Evolutionary conservation across 2,113 vertebrate species (phyloP).

Genomic region (Callocephalon fimbriatum): DNA sequence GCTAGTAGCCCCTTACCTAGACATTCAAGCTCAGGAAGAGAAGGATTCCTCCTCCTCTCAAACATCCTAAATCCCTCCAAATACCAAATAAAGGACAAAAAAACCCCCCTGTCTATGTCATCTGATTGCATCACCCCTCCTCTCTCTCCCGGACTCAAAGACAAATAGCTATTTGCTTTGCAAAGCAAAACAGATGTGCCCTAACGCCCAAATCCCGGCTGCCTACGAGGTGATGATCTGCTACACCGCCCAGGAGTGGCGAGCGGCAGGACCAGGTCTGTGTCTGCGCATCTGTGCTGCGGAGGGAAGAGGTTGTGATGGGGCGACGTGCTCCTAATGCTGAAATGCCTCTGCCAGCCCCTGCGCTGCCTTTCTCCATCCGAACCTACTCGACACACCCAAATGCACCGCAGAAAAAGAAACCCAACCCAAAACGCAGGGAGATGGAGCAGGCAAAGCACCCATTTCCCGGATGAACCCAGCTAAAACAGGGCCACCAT

Average conservation of each 20-base stretch:
- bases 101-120: not conserved
- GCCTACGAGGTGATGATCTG: not conserved
- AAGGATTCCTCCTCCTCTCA: not conserved
- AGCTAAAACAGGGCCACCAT: not conserved
- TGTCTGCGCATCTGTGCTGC: slow-evolving; percentile 17
- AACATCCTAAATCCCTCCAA: not conserved
- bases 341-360: not conserved
- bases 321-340: not conserved
- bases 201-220: not conserved
- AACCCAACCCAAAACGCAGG: not conserved
- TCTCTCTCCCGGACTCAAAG: not conserved
- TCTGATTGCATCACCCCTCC: slow-evolving; percentile 17
- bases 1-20: not conserved
- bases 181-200: not conserved
- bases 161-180: not conserved
- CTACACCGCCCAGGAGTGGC: not conserved
- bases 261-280: not conserved
- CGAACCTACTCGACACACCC: not conserved
- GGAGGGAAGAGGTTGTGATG: not conserved
- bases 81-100: not conserved
- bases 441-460: not conserved
- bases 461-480: not conserved
- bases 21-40: not conserved
- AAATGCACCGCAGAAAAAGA: not conserved
- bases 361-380: not conserved